phyloP scores from a whole-genome alignment of 37 sponge, comb jelly and placozoan genomes.

The Theonella swinhoei region DNA sequence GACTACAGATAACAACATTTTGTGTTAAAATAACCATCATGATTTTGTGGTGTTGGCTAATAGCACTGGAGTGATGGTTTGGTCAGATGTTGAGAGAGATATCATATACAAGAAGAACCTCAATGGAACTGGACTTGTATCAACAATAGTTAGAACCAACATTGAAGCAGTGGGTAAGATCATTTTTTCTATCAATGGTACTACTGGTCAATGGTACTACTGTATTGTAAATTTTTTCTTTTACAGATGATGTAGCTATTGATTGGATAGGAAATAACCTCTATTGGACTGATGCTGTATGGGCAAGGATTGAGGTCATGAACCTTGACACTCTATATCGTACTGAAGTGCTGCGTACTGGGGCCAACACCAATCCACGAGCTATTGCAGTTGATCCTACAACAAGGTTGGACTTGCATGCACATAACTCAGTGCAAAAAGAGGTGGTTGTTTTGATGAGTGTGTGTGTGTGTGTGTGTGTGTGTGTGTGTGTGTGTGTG shows the following conservation, averaged over 20 bases:
- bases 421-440: too few relatives aligned
- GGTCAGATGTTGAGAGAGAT: not conserved
- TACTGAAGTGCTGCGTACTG: slow-evolving; percentile 3
- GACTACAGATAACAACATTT: too few relatives aligned
- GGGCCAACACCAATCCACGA: slow-evolving; percentile 3
- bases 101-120: slow-evolving; percentile 7
- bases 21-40: too few relatives aligned
- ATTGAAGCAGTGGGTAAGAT: too few relatives aligned
- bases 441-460: too few relatives aligned
- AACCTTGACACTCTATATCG: not conserved
- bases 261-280: slow-evolving; percentile 27
- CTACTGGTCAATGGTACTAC: too few relatives aligned
- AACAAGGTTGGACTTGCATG: slow-evolving; percentile 51
- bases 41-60: too few relatives aligned
- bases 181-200: too few relatives aligned
- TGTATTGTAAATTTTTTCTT: too few relatives aligned
- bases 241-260: slow-evolving; percentile 17
- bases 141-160: slow-evolving; percentile 8
- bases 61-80: not conserved
- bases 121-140: slow-evolving; percentile 2
- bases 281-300: slow-evolving; percentile 27
- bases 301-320: not conserved
- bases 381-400: slow-evolving; percentile 54
- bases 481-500: too few relatives aligned
- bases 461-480: too few relatives aligned